Evolutionary conservation across 2,797 vertebrate species (phyloP), one percentile per base, ranked within the genome.

Genomic region (Holocentrus rufus): DNA sequence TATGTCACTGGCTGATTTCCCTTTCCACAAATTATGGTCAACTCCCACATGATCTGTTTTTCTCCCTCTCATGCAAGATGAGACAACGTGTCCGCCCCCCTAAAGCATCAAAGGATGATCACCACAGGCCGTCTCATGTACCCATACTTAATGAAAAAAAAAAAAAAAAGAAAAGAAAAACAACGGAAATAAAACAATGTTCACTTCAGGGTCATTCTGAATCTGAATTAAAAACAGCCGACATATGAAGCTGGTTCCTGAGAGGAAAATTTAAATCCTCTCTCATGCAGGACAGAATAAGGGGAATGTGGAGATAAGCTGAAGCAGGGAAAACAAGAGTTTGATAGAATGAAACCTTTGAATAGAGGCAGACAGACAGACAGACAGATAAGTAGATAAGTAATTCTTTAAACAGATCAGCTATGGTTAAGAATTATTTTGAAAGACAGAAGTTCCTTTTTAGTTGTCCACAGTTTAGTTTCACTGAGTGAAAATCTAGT

Each of bases 51-150:
- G 63, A 27, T 53, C 58, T 64, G 30, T 25, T 58, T 22, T 46
- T 47, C 44, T 18, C 20, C 57, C 66, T n/a, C 58, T 73, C 85
- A 81, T 78, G 85, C 77, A 6, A 84, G 58, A 77, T 89, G 80
- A 90, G 65, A 77, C 81, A 54, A 88, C 77, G 64, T 20, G 36
- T 63, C 39, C 10, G 20, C 23, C 72, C 6, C 47, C 4, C 17
- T 13, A 23, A 22, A 30, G 31, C 30, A 61, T 56, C 22, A 69
- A 64, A 56, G 34, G 7, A 30, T 11, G 27, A 65, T 70, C 50
- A 15, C 25, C 25, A 36, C 60, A 63, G 25, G 39, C 8, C 23
- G 46, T 13, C 39, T 62, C 58, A 27, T 20, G 31, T 7, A 64
- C 46, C 22, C 17, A 39, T 20, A 39, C 9, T 14, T 14, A 4